A percentile compares a stretch with the other conserved stretches of the same genome.
phyloP scores from a whole-genome alignment of 2,113 vertebrate species.

The Leptocoma aspasia region DNA sequence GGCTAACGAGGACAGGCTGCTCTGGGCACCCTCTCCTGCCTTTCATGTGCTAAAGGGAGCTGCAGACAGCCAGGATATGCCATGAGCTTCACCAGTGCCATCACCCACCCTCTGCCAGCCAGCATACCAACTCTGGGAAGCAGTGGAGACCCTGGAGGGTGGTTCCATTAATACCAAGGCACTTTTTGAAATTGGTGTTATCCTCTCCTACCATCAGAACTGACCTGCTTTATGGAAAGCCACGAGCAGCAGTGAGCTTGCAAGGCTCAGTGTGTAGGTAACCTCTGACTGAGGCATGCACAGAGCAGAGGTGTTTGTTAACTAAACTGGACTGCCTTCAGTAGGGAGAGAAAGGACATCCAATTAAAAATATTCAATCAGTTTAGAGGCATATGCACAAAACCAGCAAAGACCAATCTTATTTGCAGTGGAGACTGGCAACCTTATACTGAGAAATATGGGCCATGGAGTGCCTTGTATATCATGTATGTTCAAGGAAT shows the following conservation, averaged over 20 bases:
- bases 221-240: not conserved
- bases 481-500: accelerated
- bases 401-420: not conserved
- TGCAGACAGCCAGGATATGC: not conserved
- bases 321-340: not conserved
- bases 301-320: not conserved
- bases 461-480: not conserved
- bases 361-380: not conserved
- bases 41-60: not conserved
- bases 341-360: not conserved
- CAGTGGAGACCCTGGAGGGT: not conserved
- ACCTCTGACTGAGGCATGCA: not conserved
- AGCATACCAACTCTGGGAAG: accelerated
- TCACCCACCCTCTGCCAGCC: not conserved
- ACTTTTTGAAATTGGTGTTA: not conserved
- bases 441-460: accelerated
- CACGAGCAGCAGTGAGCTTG: not conserved
- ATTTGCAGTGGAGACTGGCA: not conserved
- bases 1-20: not conserved
- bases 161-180: not conserved
- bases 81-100: accelerated
- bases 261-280: not conserved
- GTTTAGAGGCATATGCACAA: not conserved
- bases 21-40: not conserved
- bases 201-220: not conserved